Conservation (phyloP, 2,797 vertebrate genomes). For the Cynopterus sphinx region DNA sequence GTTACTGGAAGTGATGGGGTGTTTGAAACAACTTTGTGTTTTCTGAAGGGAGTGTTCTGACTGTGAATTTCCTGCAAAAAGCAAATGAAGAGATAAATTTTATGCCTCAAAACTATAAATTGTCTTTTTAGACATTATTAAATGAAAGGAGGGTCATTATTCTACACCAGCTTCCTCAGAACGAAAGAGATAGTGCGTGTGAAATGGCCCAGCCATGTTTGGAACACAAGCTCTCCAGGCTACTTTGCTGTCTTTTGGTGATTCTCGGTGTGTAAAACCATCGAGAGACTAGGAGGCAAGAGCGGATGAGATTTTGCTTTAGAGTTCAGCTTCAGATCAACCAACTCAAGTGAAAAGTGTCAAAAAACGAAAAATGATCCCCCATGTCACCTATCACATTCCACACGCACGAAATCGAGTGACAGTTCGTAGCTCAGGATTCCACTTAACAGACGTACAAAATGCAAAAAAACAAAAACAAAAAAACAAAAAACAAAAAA, state of each 20-base stretch:
- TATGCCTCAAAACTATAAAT: constrained; percentile 19
- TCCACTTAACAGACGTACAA: neutral
- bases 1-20: neutral
- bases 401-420: neutral
- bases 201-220: neutral
- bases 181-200: neutral
- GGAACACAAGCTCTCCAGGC: neutral
- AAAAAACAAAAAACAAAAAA: neutral
- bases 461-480: neutral
- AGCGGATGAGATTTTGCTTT: neutral
- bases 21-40: constrained; percentile 63
- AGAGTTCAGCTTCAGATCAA: neutral
- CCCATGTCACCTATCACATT: neutral
- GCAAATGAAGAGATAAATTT: constrained; percentile 3
- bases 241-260: neutral
- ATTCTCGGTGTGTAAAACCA: neutral
- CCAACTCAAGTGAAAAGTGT: neutral
- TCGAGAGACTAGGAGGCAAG: neutral
- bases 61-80: constrained; percentile 78
- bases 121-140: neutral
- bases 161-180: neutral
- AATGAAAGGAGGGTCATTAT: neutral
- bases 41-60: constrained; percentile 74
- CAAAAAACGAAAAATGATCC: neutral
- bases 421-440: neutral